Percentiles rank a stretch among this genome's conserved stretches.
Conservation (phyloP, 2,113 vertebrate genomes). For the Hylia prasina region DNA sequence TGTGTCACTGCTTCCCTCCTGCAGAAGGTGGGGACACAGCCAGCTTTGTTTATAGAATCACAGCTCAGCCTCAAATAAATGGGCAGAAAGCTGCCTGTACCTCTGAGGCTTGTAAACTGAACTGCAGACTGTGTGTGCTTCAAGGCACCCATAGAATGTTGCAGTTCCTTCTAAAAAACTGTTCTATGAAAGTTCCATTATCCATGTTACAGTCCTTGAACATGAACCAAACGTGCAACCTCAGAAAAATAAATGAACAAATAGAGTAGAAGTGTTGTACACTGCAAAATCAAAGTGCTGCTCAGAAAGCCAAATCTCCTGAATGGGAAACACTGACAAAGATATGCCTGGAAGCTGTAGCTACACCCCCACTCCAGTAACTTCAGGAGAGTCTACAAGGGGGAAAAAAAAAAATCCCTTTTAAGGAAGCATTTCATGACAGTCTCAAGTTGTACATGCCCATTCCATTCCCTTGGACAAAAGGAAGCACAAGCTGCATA, state of each 20-base stretch:
- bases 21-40: background rate
- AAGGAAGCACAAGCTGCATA: background rate
- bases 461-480: background rate
- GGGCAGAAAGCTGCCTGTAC: background rate
- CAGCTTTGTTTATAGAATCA: background rate
- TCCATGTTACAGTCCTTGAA: background rate
- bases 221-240: background rate
- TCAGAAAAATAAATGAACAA: background rate
- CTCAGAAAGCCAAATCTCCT: background rate
- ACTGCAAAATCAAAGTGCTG: background rate
- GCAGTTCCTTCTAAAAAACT: background rate
- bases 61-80: background rate
- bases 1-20: background rate
- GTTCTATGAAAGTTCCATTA: accelerated
- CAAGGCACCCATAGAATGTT: background rate
- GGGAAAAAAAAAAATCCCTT: conserved; percentile 35
- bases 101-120: background rate
- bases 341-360: background rate
- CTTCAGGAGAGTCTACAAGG: background rate
- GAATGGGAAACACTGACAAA: accelerated
- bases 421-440: conserved; percentile 35
- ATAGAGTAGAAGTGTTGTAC: accelerated
- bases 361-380: too few species aligned
- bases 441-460: background rate
- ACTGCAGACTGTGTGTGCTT: background rate